phyloP scores from a whole-genome alignment of 2,113 vertebrate species.

The Pelecanoides urinatrix region DNA sequence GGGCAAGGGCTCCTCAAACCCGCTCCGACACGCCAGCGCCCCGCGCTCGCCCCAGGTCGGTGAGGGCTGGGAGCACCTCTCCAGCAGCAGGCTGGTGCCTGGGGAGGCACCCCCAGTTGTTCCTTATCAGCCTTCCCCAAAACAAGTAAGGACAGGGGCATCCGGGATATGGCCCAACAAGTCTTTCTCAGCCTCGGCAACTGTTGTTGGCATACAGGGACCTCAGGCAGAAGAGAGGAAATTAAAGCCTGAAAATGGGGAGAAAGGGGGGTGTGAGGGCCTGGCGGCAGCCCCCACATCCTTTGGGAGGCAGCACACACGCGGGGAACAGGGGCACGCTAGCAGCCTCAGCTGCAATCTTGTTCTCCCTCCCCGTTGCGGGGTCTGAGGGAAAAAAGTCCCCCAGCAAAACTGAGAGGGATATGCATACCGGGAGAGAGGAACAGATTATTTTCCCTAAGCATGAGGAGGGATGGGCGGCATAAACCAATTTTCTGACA shows the following conservation, averaged over 20 bases:
- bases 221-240: not conserved
- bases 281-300: not conserved
- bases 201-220: not conserved
- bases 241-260: not conserved
- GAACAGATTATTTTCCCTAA: not conserved
- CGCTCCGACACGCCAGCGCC: not conserved
- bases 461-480: not conserved
- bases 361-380: fast-evolving
- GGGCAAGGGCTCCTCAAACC: not conserved
- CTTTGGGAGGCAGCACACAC: not conserved
- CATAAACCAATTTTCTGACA: not conserved
- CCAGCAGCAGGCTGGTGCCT: not conserved
- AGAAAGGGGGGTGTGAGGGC: not conserved
- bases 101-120: not conserved
- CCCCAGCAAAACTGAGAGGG: not conserved
- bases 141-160: constrained; percentile 48
- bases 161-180: not conserved
- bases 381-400: not conserved
- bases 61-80: not conserved
- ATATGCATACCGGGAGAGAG: not conserved
- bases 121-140: constrained; percentile 31
- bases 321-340: fast-evolving
- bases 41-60: fast-evolving
- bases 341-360: not conserved
- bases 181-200: not conserved